Evolutionary conservation across 2,113 vertebrate genomes (phyloP).

Genomic region (Colinus virginianus): DNA sequence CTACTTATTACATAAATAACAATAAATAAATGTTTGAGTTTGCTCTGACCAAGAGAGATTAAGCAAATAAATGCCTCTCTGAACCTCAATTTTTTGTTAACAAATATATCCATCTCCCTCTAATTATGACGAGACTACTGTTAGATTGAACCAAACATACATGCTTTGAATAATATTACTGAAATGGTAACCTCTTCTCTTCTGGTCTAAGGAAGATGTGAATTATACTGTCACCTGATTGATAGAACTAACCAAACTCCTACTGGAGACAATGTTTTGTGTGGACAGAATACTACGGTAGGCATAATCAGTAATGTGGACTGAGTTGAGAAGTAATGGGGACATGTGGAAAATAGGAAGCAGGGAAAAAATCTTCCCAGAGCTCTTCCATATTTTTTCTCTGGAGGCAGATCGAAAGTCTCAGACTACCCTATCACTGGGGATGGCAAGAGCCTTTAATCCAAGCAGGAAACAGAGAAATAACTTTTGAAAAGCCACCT

Average conservation of each 20-base stretch:
- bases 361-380: neutral
- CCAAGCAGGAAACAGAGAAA: neutral
- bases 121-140: neutral
- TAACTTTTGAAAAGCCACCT: neutral
- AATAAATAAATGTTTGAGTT: neutral
- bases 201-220: neutral
- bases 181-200: neutral
- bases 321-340: neutral
- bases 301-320: neutral
- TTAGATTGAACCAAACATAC: neutral
- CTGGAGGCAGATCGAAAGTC: neutral
- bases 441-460: neutral
- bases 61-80: neutral
- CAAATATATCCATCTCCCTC: neutral
- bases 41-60: rapidly evolving
- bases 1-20: neutral
- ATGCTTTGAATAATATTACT: neutral
- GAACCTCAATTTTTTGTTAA: neutral
- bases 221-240: neutral
- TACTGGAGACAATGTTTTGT: neutral
- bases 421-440: neutral
- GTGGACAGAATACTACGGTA: neutral
- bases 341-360: neutral
- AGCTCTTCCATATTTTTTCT: neutral
- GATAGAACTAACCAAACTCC: neutral